phyloP scores from a whole-genome alignment of 2,797 vertebrate genomes.

The Vespertilio murinus region DNA sequence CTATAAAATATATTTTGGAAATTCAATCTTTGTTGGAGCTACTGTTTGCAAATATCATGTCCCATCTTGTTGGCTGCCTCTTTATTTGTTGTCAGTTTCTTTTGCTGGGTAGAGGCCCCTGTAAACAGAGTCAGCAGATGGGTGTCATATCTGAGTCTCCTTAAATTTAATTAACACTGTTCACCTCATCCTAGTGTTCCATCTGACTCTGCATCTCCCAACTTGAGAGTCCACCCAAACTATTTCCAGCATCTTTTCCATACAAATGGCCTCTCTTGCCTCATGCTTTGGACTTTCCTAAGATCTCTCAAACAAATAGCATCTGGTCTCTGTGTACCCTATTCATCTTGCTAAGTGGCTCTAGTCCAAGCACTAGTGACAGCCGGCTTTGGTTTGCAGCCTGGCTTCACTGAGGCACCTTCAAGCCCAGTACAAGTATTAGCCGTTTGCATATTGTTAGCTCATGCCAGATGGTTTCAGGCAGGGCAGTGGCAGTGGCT shows the following conservation, averaged over 20 bases:
- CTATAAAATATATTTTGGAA: no score
- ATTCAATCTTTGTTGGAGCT: no score
- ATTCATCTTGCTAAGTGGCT: not conserved
- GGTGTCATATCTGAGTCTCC: not conserved
- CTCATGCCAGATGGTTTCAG: not conserved
- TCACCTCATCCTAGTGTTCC: not conserved
- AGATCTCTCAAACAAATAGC: not conserved
- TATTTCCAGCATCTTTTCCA: not conserved
- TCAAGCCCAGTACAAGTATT: not conserved
- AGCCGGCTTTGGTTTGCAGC: not conserved
- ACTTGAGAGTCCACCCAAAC: not conserved
- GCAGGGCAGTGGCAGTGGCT: not conserved
- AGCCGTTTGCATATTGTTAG: not conserved
- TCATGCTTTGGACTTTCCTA: not conserved
- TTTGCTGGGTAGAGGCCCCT: not conserved
- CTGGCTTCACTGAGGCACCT: not conserved
- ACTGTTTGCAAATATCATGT: no score
- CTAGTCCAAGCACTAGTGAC: not conserved
- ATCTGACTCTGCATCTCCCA: not conserved
- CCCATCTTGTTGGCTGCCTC: no score
- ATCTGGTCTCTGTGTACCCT: not conserved
- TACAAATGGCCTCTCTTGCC: not conserved
- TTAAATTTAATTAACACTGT: not conserved
- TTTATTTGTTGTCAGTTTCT: not conserved
- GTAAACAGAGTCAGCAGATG: not conserved